phyloP scores from a whole-genome alignment of 2,113 vertebrate species.

The Chloropsis cyanopogon region DNA sequence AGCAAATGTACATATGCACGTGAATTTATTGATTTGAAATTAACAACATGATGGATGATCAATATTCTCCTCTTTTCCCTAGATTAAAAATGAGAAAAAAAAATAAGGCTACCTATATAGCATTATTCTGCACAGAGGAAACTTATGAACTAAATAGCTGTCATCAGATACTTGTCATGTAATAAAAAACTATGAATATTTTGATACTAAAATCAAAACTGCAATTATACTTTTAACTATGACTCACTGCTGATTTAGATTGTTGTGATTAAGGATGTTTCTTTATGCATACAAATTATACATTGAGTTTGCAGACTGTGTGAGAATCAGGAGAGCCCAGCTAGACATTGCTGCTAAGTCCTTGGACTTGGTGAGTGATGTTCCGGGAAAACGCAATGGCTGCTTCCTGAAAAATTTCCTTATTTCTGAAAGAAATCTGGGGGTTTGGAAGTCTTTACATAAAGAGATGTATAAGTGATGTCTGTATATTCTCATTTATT shows the following conservation, averaged over 20 bases:
- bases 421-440: neutral
- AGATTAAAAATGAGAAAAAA: neutral
- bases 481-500: neutral
- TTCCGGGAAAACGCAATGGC: neutral
- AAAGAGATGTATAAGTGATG: neutral
- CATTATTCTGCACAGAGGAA: neutral
- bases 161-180: conserved; percentile 16
- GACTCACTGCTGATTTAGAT: conserved; percentile 52
- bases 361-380: neutral
- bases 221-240: conserved; percentile 51
- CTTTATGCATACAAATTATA: conserved; percentile 50
- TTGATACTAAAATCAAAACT: conserved; percentile 58
- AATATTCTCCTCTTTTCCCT: neutral
- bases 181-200: conserved; percentile 45
- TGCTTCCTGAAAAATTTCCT: neutral
- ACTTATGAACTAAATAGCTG: neutral
- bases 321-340: neutral
- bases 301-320: neutral
- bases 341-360: neutral
- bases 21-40: neutral
- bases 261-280: conserved; percentile 46
- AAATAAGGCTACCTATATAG: neutral
- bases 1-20: neutral
- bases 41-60: neutral
- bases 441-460: neutral